Base-by-base conservation (phyloP, 2,888 invertebrate species). In the Phyto melanocephala region DNA sequence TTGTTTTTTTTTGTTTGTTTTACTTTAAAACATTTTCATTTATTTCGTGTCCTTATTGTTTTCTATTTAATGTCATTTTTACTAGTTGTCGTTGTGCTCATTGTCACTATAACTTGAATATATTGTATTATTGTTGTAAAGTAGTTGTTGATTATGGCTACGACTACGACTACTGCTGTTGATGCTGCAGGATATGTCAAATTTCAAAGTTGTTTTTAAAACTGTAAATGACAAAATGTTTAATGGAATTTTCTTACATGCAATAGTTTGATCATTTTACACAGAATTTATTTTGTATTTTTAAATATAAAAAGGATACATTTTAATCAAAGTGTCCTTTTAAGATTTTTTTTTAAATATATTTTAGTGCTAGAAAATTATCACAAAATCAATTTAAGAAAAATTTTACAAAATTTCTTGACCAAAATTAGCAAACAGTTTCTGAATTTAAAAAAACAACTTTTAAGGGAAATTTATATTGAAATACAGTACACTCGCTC, bases 201-300 rank as follows among this genome's bases (percentile, higher is more conserved):
- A 86, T 87, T 88, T 87, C 86, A 85, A 87, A 89, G 88, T 87
- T 24, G 87, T 88, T 89, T 89, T 88, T 86, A 86, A 88, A 88
- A 89, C 88, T 89, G 89, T 88, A 88, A 89, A 87, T 89, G 90
- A 88, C 89, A 89, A 89, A 89, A 88, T 89, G 88, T 88, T 89
- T 87, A 89, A 89, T 88, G 87, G 86, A 87, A 86, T 88, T 87
- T 87, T 87, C 86, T 45, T 75, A 17, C 5, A 68, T 70, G 58
- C 67, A 80, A 65, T 60, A 15, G 37, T 50, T 35, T 2, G 15
- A n/a, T 24, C 2, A 7, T 24, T 17, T 3, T 45, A 15, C 1
- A 28, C 3, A 5, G 28, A 5, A 6, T 28, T 28, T 28, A 6
- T 28, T 28, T 28, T 28, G 28, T 28, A 28, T 5, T 28, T 28